These are phyloP conservation scores for Nylanderia fulva DNA, from an alignment of 1,140 invertebrate genomes.

Conservation along the genomic window DNA sequence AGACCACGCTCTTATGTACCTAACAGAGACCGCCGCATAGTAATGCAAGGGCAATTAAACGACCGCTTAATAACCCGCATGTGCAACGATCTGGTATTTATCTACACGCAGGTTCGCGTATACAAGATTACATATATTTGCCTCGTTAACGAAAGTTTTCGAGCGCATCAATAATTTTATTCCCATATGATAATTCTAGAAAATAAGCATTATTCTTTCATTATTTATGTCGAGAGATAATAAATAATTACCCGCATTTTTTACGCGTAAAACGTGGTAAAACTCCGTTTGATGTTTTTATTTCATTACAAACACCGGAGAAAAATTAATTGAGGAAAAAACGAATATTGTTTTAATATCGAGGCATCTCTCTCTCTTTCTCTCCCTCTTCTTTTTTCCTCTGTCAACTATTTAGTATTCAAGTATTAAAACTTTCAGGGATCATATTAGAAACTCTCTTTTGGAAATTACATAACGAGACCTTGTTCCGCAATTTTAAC, in stretches of 20 bases:
- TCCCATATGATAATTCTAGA: not conserved
- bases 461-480: not conserved
- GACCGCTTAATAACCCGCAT: conserved; percentile 38
- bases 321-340: not conserved
- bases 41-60: conserved; percentile 28
- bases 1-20: conserved; percentile 19
- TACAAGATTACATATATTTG: not conserved
- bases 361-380: not conserved
- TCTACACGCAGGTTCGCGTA: not conserved
- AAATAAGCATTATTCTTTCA: conserved; percentile 6
- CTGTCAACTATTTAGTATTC: not conserved
- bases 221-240: no score
- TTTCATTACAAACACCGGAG: not conserved
- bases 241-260: not conserved
- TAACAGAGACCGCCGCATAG: conserved; percentile 5
- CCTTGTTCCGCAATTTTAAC: not conserved
- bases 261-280: not conserved
- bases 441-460: not conserved
- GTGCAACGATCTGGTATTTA: not conserved
- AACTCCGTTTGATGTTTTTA: not conserved
- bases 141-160: not conserved
- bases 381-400: no score
- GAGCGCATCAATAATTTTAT: not conserved
- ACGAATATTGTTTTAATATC: not conserved
- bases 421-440: not conserved